Evolutionary conservation across 2,888 invertebrate genomes (phyloP).

Genomic region (Plagodis dolabraria): DNA sequence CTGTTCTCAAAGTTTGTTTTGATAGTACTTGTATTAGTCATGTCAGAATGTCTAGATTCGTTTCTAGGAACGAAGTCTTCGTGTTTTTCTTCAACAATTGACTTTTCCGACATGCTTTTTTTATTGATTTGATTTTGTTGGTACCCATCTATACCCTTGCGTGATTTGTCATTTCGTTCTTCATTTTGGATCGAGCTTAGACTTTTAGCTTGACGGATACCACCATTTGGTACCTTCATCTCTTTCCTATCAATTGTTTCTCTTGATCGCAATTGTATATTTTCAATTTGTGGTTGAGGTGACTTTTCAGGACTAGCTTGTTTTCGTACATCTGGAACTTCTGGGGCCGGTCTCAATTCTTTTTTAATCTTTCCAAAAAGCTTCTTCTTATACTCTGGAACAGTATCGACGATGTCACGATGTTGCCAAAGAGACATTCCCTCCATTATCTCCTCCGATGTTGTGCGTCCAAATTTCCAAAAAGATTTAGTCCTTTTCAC

Average conservation of each 20-base stretch:
- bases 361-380: constrained; percentile 77
- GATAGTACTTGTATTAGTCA: constrained; percentile 80
- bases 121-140: constrained; percentile 70
- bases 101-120: constrained; percentile 77
- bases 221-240: constrained; percentile 69
- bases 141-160: constrained; percentile 58
- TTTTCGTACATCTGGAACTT: constrained; percentile 67
- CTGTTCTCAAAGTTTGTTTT: constrained; percentile 87
- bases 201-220: constrained; percentile 79
- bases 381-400: constrained; percentile 81
- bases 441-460: constrained; percentile 90
- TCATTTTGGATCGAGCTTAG: constrained; percentile 77
- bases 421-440: constrained; percentile 96
- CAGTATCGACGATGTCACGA: constrained; percentile 91
- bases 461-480: constrained; percentile 92
- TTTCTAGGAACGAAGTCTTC: constrained; percentile 72
- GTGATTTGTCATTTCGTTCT: constrained; percentile 63
- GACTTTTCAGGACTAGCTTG: constrained; percentile 59
- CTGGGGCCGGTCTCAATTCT: constrained; percentile 73
- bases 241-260: constrained; percentile 81
- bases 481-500: constrained; percentile 94
- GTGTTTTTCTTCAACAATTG: constrained; percentile 72
- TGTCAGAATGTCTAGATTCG: constrained; percentile 77
- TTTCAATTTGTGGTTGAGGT: constrained; percentile 60
- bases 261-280: constrained; percentile 59